These are phyloP conservation scores for Acipenser transmontanus DNA, from an alignment of 2,797 vertebrate genomes.

Conservation along the genomic window DNA sequence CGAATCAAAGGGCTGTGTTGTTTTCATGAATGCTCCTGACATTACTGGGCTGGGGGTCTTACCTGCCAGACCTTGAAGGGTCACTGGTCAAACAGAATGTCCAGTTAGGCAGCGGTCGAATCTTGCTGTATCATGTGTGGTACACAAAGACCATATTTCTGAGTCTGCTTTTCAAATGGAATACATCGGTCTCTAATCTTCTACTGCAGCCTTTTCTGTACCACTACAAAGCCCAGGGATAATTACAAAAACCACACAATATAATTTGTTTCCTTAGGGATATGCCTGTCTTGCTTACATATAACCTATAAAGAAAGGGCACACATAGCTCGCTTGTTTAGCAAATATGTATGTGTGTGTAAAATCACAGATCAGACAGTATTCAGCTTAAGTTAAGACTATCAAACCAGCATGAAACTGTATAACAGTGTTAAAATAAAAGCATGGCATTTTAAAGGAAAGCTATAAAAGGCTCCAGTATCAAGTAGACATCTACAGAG, in stretches of 20 bases:
- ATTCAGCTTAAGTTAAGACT: too few species aligned
- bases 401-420: too few species aligned
- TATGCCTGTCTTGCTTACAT: background rate
- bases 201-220: background rate
- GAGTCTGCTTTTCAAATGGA: slow-evolving; percentile 15
- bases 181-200: slow-evolving; percentile 2
- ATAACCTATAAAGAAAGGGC: too few species aligned
- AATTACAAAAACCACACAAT: background rate
- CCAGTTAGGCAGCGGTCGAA: slow-evolving; percentile 44
- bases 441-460: too few species aligned
- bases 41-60: slow-evolving; percentile 54
- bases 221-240: background rate
- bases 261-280: background rate
- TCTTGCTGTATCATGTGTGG: slow-evolving; percentile 44
- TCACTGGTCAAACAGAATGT: slow-evolving; percentile 70
- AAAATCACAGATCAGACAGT: too few species aligned
- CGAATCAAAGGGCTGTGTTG: slow-evolving; percentile 65
- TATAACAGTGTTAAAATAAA: too few species aligned
- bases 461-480: too few species aligned
- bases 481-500: too few species aligned
- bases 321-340: too few species aligned
- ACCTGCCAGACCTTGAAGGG: slow-evolving; percentile 58
- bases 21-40: slow-evolving; percentile 55
- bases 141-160: slow-evolving; percentile 31
- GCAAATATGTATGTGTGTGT: too few species aligned